Evolutionary conservation across 2,888 invertebrate species (phyloP).

Genomic region (Achlya flavicornis): DNA sequence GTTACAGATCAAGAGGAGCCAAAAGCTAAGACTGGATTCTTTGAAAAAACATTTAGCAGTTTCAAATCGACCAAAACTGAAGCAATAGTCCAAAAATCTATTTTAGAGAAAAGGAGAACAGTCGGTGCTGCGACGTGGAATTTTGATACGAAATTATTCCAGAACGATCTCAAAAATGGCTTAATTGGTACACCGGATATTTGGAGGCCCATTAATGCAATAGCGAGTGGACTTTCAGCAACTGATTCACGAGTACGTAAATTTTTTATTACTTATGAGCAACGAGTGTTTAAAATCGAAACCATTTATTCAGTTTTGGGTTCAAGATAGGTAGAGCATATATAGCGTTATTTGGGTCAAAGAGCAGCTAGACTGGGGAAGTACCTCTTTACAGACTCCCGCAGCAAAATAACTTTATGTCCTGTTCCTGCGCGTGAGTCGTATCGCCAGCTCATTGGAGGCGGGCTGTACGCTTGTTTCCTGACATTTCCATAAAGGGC

Average conservation of each 20-base stretch:
- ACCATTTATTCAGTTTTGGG: too few species aligned
- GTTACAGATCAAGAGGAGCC: conserved; percentile 74
- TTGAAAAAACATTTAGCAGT: conserved; percentile 78
- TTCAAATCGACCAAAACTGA: conserved; percentile 76
- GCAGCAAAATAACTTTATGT: too few species aligned
- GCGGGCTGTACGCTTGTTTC: too few species aligned
- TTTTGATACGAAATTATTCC: conserved; percentile 86
- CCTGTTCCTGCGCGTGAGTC: too few species aligned
- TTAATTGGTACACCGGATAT: conserved; percentile 87
- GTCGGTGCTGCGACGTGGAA: conserved; percentile 88
- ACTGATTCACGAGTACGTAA: conserved; percentile 80
- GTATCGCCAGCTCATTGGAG: too few species aligned
- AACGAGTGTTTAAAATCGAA: neutral
- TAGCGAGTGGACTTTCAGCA: conserved; percentile 84
- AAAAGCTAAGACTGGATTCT: conserved; percentile 78
- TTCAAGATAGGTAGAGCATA: too few species aligned
- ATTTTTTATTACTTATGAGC: conserved; percentile 10
- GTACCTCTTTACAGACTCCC: too few species aligned
- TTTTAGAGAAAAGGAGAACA: conserved; percentile 86
- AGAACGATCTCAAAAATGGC: conserved; percentile 83
- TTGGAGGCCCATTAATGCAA: conserved; percentile 87
- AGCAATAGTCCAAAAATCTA: conserved; percentile 72
- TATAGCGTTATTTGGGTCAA: too few species aligned
- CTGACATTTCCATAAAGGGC: too few species aligned
- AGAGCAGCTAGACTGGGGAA: too few species aligned